Percentiles rank a stretch among this genome's conserved stretches.
Evolutionary conservation across 2,888 invertebrate genomes (phyloP).

Genomic region (Lamproptera curius): DNA sequence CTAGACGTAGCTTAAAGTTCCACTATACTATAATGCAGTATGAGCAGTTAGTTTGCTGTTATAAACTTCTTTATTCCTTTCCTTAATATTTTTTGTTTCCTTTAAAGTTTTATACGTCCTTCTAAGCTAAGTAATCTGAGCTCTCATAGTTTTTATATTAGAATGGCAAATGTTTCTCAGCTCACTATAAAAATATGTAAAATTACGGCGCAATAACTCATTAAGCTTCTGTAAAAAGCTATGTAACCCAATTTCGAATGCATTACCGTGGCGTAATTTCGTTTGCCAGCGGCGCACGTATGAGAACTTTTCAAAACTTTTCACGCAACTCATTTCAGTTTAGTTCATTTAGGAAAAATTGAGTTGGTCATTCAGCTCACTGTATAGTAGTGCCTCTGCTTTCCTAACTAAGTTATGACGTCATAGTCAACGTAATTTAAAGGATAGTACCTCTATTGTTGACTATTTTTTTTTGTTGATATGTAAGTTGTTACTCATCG

Average conservation of each 20-base stretch:
- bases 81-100: neutral
- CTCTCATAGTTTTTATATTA: neutral
- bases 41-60: neutral
- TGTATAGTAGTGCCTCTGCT: conserved; percentile 4
- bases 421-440: neutral
- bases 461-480: no score
- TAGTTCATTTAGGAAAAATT: conserved; percentile 14
- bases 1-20: neutral
- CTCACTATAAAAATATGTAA: neutral
- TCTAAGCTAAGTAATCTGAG: no score
- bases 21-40: no score
- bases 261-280: conserved; percentile 12
- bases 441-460: no score
- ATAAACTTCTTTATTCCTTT: neutral
- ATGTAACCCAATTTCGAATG: conserved; percentile 15
- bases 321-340: conserved; percentile 22
- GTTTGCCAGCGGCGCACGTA: conserved; percentile 9
- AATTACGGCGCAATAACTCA: neutral
- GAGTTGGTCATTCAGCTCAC: conserved; percentile 8
- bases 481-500: no score
- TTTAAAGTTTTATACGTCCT: neutral
- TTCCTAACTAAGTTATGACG: neutral
- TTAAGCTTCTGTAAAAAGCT: conserved; percentile 7
- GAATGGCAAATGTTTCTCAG: neutral
- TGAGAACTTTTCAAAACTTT: conserved; percentile 18